Evolutionary conservation across 2,797 vertebrate species (phyloP).

Genomic region (Amblyraja radiata): DNA sequence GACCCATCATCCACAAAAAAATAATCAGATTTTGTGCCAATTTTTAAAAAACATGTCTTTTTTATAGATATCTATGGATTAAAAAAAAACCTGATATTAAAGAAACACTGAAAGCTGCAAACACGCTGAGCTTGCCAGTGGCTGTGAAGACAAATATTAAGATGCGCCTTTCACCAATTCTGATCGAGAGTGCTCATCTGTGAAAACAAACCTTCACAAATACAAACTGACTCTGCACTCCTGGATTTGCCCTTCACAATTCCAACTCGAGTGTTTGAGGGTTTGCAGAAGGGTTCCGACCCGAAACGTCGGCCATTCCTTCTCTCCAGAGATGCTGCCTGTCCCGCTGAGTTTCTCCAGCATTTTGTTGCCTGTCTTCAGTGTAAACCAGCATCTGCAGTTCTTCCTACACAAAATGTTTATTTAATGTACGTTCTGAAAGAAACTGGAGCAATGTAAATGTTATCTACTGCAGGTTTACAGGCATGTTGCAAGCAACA

Average conservation of each 20-base stretch:
- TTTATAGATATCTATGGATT: background rate
- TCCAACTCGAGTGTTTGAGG: background rate
- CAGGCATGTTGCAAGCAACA: too few species aligned
- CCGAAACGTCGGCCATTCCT: too few species aligned
- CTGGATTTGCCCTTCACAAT: background rate
- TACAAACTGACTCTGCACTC: background rate
- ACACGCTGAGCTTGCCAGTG: background rate
- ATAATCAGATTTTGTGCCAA: too few species aligned
- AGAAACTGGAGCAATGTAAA: too few species aligned
- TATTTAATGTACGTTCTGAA: too few species aligned
- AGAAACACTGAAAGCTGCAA: background rate
- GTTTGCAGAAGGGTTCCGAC: too few species aligned
- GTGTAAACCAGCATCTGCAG: too few species aligned
- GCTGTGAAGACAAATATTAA: background rate
- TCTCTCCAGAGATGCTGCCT: too few species aligned
- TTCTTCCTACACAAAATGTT: too few species aligned
- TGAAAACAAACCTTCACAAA: background rate
- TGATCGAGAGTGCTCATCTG: background rate
- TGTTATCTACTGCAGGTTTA: too few species aligned
- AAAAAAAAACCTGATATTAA: background rate
- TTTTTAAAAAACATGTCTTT: background rate
- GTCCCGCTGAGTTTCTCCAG: too few species aligned
- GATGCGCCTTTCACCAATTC: background rate
- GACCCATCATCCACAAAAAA: background rate
- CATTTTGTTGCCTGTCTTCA: too few species aligned